Conservation (phyloP, 1,140 invertebrate species). For the Apis laboriosa region DNA sequence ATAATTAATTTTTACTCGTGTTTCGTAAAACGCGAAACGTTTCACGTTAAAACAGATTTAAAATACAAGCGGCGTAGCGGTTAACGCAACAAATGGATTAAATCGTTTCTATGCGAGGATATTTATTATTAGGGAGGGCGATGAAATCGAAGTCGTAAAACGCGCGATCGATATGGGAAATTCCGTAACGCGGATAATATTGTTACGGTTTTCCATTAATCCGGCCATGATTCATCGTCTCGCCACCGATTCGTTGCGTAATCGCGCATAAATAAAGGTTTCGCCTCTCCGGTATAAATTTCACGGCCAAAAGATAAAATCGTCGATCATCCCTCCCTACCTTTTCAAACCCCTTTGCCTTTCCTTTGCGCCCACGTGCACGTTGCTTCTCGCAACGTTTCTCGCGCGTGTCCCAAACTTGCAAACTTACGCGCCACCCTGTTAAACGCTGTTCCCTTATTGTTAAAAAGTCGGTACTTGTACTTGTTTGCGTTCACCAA, state of each 20-base stretch:
- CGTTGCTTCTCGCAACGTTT: no score
- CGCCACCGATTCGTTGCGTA: slow-evolving; percentile 10
- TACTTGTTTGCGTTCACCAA: no score
- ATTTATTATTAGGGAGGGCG: slow-evolving; percentile 36
- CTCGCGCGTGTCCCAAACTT: background rate
- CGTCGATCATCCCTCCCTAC: background rate
- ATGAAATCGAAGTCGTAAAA: slow-evolving; percentile 43
- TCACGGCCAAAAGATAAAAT: background rate
- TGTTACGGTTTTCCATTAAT: slow-evolving; percentile 58
- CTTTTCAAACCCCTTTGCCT: background rate
- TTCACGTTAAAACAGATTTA: no score
- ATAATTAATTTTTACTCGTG: no score
- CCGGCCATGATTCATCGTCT: slow-evolving; percentile 53
- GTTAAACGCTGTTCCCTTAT: background rate
- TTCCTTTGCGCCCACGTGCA: background rate
- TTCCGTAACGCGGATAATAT: slow-evolving; percentile 49
- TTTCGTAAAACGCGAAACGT: no score
- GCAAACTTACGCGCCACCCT: background rate
- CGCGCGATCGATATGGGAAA: slow-evolving; percentile 31
- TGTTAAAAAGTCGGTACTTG: no score
- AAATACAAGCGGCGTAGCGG: no score
- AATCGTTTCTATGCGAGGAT: background rate
- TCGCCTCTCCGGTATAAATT: background rate
- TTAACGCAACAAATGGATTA: background rate
- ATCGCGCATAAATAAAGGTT: slow-evolving; percentile 47